Evolutionary conservation across 2,113 vertebrate species (phyloP), one percentile per base, ranked within the genome.

Genomic region (Psittacara wagleri): DNA sequence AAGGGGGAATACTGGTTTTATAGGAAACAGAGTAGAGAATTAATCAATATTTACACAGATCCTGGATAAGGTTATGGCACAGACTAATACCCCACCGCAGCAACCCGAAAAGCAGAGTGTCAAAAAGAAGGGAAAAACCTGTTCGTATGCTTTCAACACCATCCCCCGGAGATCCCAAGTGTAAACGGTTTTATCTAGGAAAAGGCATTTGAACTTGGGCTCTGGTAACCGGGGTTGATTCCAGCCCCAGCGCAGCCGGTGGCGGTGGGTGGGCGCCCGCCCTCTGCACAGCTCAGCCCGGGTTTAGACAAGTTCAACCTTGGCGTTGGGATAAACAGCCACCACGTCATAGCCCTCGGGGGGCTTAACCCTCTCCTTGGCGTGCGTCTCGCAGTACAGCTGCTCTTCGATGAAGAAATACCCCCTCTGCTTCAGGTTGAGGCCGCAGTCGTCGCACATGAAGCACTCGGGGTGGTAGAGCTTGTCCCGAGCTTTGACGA

Each of bases 341-440:
- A 99, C 99, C 29, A 99, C 99, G 31, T 99, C 99, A n/a, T 99
- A 99, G 51, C 99, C 99, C 96, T 99, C 99, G 0, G 99, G 99
- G 2, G 99, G 99, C 92, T 99, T 99, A 37, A 99, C 99, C 10
- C 99, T 98, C 5, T 98, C 99, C 98, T 98, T 99, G 79, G 99
- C 99, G 6, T 99, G 99, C 6, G 97, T 99, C 98, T 99, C 99
- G 19, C 99, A 99, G 97, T 99, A 99, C 69, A 99, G 98, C 95
- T 98, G 98, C 91, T 99, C 99, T 51, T 99, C 99, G 25, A 99
- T 98, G 97, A 99, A 99, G 98, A 99, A 99, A 96, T 99, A 99
- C 4, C 99, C 99, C 7, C 98, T 97, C 95, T 99, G 99, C 97
- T 99, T 99, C 74, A 99, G 98, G 98, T 99, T 99, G 89, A 99